These are phyloP conservation scores for Chaetops frenatus DNA, from an alignment of 2,113 vertebrate genomes.

Conservation along the genomic window DNA sequence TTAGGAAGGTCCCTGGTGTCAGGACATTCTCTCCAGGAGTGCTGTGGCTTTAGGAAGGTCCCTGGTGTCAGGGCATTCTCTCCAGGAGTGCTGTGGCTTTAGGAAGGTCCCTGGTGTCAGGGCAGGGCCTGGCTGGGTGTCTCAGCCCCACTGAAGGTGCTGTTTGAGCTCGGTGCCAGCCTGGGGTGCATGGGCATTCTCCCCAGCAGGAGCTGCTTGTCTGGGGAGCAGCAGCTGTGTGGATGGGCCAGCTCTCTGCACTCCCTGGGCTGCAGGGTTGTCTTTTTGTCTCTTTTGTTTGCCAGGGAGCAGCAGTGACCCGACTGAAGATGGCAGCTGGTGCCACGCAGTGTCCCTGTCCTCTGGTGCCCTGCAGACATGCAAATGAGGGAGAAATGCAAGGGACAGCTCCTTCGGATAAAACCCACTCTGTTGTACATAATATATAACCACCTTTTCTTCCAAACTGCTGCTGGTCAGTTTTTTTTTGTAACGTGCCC, in stretches of 20 bases:
- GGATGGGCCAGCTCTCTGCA: neutral
- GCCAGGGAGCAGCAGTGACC: neutral
- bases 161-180: no score
- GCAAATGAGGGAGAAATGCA: neutral
- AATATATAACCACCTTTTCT: neutral
- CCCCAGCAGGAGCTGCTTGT: neutral
- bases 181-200: no score
- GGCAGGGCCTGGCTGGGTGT: no score
- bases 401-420: neutral
- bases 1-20: no score
- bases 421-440: neutral
- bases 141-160: neutral
- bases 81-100: no score
- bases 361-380: neutral
- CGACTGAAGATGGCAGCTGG: neutral
- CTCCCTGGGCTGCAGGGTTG: neutral
- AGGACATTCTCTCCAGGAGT: no score
- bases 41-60: no score
- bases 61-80: no score
- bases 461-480: neutral
- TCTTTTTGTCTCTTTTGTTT: neutral
- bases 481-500: neutral
- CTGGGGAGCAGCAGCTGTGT: neutral
- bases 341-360: neutral
- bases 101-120: no score